Percentiles rank a stretch among this genome's conserved stretches.
Conservation (phyloP, 1,140 invertebrate species). For the Drosophila punjabiensis region DNA sequence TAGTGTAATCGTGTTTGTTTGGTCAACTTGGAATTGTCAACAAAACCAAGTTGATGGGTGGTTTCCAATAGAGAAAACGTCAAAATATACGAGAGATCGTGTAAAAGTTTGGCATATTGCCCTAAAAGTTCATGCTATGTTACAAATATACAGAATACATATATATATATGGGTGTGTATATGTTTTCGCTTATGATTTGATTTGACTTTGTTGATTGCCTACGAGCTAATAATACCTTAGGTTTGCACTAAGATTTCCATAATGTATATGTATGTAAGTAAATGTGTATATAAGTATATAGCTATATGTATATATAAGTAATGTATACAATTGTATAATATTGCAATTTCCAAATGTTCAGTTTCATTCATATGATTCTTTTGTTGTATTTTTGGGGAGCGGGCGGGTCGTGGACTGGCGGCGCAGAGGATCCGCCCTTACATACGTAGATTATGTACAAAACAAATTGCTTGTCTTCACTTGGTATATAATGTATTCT, state of each 20-base stretch:
- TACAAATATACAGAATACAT: slow-evolving; percentile 62
- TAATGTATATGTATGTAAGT: slow-evolving; percentile 50
- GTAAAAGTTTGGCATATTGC: slow-evolving; percentile 64
- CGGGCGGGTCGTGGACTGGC: slow-evolving; percentile 13
- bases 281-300: slow-evolving; percentile 56
- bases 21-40: slow-evolving; percentile 42
- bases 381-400: slow-evolving; percentile 34
- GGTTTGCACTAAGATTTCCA: slow-evolving; percentile 81
- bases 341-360: slow-evolving; percentile 79
- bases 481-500: slow-evolving; percentile 70
- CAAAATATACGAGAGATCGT: slow-evolving; percentile 79
- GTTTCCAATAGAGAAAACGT: slow-evolving; percentile 65
- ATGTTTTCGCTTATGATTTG: slow-evolving; percentile 63
- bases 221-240: slow-evolving; percentile 83
- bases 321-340: slow-evolving; percentile 81
- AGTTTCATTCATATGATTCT: slow-evolving; percentile 52
- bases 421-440: slow-evolving; percentile 13
- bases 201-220: slow-evolving; percentile 83
- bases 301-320: slow-evolving; percentile 61
- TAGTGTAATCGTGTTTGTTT: slow-evolving; percentile 42
- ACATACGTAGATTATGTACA: slow-evolving; percentile 60
- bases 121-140: slow-evolving; percentile 68
- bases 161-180: slow-evolving; percentile 53
- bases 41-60: slow-evolving; percentile 39
- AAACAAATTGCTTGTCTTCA: slow-evolving; percentile 80